Evolutionary conservation across 2,797 vertebrate genomes (phyloP), one percentile per base, ranked within the genome.

Genomic region (Chrosomus eos): DNA sequence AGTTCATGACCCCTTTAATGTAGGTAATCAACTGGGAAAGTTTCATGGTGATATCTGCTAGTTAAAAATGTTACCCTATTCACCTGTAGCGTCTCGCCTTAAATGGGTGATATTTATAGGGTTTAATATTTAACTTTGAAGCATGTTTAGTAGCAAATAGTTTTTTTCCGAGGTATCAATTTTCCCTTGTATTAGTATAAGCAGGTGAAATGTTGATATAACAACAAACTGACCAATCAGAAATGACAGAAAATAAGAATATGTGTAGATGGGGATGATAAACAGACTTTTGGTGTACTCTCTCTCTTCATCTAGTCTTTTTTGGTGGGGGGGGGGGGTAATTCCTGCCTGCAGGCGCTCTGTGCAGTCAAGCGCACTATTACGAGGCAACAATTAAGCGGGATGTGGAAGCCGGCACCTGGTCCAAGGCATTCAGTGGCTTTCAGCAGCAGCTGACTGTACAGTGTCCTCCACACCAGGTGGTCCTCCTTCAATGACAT

Each of bases 401-500:
- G 93, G 93, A 92, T 93, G 93, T 93, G 89, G 67, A 94, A 94
- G 94, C 91, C 93, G 96, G 96, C 96, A 97, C 97, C 97, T 97
- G 97, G 96, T 96, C 93, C 93, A 96, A 95, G 92, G 92, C 91
- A 93, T 95, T 94, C 95, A 91, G 82, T 91, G 93, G 92, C 93
- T 94, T 96, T 95, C 95, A 95, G 93, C 93, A 92, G 96, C 97
- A 97, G 97, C 97, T 97, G 96, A 97, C 93, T 93, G 93, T 93
- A 94, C 95, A 95, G 95, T 95, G 76, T 82, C 83, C 83, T 81
- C 95, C 93, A 94, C 95, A 96, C 97, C 97, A 97, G 97, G 97
- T 98, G 97, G 97, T 93, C 93, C 93, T 91, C 93, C 97, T 97
- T 97, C 97, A 97, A 95, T 96, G 92, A 96, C 96, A 96, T 95